phyloP scores from a whole-genome alignment of 2,888 invertebrate species.

The Drosophila paramelanica region DNA sequence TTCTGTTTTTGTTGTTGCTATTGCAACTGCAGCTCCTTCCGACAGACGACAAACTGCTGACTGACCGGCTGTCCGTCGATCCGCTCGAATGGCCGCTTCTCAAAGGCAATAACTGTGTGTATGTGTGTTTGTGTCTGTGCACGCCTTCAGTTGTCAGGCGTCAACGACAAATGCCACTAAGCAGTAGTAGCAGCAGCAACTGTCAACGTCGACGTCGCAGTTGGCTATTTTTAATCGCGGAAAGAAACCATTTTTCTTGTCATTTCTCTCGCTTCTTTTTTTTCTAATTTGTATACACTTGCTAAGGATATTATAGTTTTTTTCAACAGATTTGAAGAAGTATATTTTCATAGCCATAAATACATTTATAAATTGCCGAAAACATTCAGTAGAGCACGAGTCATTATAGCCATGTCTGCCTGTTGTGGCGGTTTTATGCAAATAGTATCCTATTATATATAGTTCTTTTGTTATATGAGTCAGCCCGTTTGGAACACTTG shows the following conservation, averaged over 20 bases:
- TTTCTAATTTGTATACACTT: conserved; percentile 15
- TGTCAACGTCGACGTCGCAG: conserved; percentile 31
- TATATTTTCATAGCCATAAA: too few relatives aligned
- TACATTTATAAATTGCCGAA: too few relatives aligned
- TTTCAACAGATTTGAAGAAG: background rate
- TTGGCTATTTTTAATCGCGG: conserved; percentile 73
- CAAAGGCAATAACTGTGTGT: conserved; percentile 53
- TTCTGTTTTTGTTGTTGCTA: background rate
- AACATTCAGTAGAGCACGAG: too few relatives aligned
- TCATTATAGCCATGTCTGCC: too few relatives aligned
- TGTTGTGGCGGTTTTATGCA: too few relatives aligned
- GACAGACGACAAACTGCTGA: conserved; percentile 43
- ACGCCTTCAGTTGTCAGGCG: conserved; percentile 65
- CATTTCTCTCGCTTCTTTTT: conserved; percentile 41
- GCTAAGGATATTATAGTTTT: background rate
- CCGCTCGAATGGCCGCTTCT: conserved; percentile 44
- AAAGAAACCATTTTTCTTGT: conserved; percentile 72
- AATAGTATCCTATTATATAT: too few relatives aligned
- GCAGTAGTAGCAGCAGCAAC: conserved; percentile 30
- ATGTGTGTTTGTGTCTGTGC: conserved; percentile 9
- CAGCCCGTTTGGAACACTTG: too few relatives aligned
- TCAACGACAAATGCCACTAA: conserved; percentile 74
- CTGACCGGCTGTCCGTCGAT: conserved; percentile 37
- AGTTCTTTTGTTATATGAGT: too few relatives aligned
- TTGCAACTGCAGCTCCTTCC: conserved; percentile 33